Conservation (phyloP, 2,113 vertebrate species). For the Pomatostomus ruficeps region DNA sequence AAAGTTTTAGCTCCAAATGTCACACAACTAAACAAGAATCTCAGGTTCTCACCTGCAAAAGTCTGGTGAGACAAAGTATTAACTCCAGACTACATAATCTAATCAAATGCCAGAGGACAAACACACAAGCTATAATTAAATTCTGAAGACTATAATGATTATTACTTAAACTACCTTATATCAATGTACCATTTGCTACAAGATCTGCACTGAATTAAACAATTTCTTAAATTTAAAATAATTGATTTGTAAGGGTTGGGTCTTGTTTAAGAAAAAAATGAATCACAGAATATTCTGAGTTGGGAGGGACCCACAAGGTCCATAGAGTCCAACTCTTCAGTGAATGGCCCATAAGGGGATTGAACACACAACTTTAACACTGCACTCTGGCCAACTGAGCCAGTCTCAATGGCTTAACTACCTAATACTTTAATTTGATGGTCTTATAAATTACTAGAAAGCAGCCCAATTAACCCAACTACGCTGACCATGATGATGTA, state of each 20-base stretch:
- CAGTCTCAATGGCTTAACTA: background rate
- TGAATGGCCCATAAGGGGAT: fast-evolving
- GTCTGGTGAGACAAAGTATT: background rate
- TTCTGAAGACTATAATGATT: background rate
- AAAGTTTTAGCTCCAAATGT: background rate
- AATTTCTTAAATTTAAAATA: background rate
- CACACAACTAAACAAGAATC: background rate
- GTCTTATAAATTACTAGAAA: background rate
- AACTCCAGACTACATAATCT: background rate
- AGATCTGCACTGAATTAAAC: background rate
- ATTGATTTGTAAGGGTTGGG: background rate
- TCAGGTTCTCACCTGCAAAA: background rate
- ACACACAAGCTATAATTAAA: background rate
- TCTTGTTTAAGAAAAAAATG: background rate
- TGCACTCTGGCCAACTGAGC: background rate
- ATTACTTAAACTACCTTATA: background rate
- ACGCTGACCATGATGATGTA: background rate
- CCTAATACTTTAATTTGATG: fast-evolving
- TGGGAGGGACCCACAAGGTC: too few species aligned
- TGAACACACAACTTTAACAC: background rate
- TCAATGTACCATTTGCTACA: background rate
- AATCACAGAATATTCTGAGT: background rate
- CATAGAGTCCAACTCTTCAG: fast-evolving
- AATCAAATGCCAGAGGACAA: background rate
- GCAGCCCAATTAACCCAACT: background rate